Evolutionary conservation across 2,797 vertebrate species (phyloP).

Genomic region (Rhinella marina): DNA sequence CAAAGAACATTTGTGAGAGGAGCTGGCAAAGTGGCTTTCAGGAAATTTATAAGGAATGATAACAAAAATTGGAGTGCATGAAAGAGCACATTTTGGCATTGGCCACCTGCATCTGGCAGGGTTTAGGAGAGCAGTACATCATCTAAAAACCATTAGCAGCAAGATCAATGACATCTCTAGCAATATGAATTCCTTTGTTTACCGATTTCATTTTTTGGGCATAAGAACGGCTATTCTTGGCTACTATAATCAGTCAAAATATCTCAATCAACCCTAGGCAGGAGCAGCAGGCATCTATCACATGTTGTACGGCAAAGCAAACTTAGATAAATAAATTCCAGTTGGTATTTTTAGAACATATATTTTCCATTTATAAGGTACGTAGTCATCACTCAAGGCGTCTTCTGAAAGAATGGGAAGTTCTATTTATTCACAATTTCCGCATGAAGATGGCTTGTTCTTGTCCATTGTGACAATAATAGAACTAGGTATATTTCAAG

Average conservation of each 20-base stretch:
- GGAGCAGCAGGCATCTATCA: conserved; percentile 62
- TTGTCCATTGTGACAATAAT: background rate
- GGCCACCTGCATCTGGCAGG: conserved; percentile 61
- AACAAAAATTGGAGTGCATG: conserved; percentile 64
- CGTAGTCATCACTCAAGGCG: background rate
- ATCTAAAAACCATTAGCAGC: conserved; percentile 69
- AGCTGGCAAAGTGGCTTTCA: conserved; percentile 16
- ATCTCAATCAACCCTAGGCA: conserved; percentile 62
- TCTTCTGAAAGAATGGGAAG: background rate
- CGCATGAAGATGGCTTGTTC: background rate
- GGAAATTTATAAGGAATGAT: conserved; percentile 57
- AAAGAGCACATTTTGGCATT: conserved; percentile 60
- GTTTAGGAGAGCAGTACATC: conserved; percentile 67
- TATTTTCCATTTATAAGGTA: conserved; percentile 44
- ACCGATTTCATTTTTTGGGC: conserved; percentile 54
- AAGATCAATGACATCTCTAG: conserved; percentile 70
- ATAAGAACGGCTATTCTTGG: conserved; percentile 63
- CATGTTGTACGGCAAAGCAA: conserved; percentile 41
- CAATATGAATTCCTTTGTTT: conserved; percentile 67
- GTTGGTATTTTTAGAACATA: conserved; percentile 55
- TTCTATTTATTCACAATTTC: background rate
- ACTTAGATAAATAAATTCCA: conserved; percentile 46
- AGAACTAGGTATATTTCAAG: background rate
- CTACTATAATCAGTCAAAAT: conserved; percentile 66
- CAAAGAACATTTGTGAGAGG: conserved; percentile 25